A percentile compares a stretch with the other conserved stretches of the same genome.
Conservation (phyloP, 2,888 invertebrate species). For the Callinectes sapidus region DNA sequence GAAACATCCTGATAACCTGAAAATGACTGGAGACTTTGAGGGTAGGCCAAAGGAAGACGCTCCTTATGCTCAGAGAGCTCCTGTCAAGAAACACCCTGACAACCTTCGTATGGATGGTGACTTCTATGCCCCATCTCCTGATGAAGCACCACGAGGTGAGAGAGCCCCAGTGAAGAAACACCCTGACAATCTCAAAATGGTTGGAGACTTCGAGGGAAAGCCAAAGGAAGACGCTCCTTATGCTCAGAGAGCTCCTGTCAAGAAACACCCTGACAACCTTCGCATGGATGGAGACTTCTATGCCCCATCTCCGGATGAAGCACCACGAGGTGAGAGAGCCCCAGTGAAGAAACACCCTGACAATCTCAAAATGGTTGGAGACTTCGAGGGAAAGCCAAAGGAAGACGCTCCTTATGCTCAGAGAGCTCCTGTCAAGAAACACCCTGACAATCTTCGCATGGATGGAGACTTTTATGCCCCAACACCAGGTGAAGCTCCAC, state of each 20-base stretch:
- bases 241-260: conserved; percentile 74
- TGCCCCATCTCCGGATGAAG: conserved; percentile 79
- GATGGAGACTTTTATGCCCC: conserved; percentile 69
- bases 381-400: conserved; percentile 80
- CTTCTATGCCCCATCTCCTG: conserved; percentile 74
- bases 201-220: conserved; percentile 79
- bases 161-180: conserved; percentile 77
- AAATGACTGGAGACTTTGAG: conserved; percentile 68
- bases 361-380: conserved; percentile 79
- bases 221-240: conserved; percentile 57
- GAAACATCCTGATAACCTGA: conserved; percentile 75
- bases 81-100: conserved; percentile 80
- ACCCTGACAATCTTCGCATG: conserved; percentile 65
- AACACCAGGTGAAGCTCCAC: conserved; percentile 75
- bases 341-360: conserved; percentile 78
- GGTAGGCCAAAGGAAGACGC: conserved; percentile 73
- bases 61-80: conserved; percentile 77
- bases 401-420: conserved; percentile 75
- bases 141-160: conserved; percentile 63
- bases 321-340: conserved; percentile 78
- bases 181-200: conserved; percentile 80
- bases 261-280: conserved; percentile 78
- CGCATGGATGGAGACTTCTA: conserved; percentile 78
- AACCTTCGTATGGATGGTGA: conserved; percentile 79
- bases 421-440: conserved; percentile 75